Evolutionary conservation across 2,113 vertebrate species (phyloP).

Genomic region (Ranitomeya variabilis): DNA sequence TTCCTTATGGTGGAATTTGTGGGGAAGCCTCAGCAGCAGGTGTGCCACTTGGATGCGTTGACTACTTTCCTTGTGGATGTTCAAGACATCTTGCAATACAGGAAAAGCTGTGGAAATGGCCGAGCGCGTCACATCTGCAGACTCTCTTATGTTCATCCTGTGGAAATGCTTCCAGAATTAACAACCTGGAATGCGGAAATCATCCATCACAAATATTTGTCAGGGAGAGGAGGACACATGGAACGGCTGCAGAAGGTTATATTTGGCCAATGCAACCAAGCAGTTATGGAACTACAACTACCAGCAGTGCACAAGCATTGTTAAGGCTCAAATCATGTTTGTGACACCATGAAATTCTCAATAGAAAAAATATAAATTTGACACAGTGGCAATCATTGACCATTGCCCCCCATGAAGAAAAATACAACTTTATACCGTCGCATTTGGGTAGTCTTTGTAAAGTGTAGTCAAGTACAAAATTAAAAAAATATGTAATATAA

Average conservation of each 20-base stretch:
- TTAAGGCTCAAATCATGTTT: too few relatives aligned
- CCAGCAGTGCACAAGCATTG: too few relatives aligned
- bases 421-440: too few relatives aligned
- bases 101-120: slow-evolving; percentile 40
- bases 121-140: slow-evolving; percentile 38
- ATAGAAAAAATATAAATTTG: too few relatives aligned
- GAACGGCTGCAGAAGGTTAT: neutral
- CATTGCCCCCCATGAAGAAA: too few relatives aligned
- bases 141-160: slow-evolving; percentile 38
- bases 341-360: too few relatives aligned
- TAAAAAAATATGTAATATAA: too few relatives aligned
- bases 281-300: neutral
- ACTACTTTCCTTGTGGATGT: slow-evolving; percentile 39
- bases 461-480: too few relatives aligned
- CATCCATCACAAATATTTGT: slow-evolving; percentile 10
- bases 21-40: neutral
- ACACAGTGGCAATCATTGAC: too few relatives aligned
- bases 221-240: neutral
- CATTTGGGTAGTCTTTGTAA: too few relatives aligned
- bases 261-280: neutral
- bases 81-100: slow-evolving; percentile 48
- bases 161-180: slow-evolving; percentile 40
- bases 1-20: slow-evolving; percentile 5
- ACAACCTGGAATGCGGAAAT: slow-evolving; percentile 49
- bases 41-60: slow-evolving; percentile 7